A percentile compares a stretch with the other conserved stretches of the same genome.
Evolutionary conservation across 2,797 vertebrate genomes (phyloP).

Genomic region (Darevskia mixta): DNA sequence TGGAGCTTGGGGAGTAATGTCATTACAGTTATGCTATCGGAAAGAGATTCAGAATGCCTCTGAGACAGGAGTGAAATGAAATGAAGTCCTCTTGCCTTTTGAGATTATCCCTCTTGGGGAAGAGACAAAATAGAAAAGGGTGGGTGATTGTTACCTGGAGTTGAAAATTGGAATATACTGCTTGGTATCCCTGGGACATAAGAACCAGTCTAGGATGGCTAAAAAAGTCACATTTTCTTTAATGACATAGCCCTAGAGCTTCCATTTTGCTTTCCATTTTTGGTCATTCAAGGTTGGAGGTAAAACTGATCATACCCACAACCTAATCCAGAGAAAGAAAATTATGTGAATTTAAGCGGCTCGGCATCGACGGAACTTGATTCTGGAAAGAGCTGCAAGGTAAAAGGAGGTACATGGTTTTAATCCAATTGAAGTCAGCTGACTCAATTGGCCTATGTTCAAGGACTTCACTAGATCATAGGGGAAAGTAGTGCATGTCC

Average conservation of each 20-base stretch:
- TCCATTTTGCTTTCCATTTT: neutral
- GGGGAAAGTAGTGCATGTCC: neutral
- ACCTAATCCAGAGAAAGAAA: neutral
- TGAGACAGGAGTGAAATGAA: conserved; percentile 1
- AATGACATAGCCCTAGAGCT: neutral
- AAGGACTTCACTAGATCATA: neutral
- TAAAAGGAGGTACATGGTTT: neutral
- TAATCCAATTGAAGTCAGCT: conserved; percentile 7
- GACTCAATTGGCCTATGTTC: neutral
- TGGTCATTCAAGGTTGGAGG: neutral
- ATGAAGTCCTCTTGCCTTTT: neutral
- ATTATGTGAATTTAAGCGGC: neutral
- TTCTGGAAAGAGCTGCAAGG: neutral
- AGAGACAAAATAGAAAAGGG: neutral
- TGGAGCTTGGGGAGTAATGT: conserved; percentile 47
- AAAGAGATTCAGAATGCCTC: neutral
- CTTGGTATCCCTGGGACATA: neutral
- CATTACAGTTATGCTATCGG: conserved; percentile 42
- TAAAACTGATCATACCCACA: neutral
- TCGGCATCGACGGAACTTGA: neutral
- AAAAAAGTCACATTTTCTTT: neutral
- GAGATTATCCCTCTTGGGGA: neutral
- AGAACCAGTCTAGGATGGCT: conserved; percentile 10
- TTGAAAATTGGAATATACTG: conserved; percentile 32
- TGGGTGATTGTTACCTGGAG: neutral